A percentile compares a stretch with the other conserved stretches of the same genome.
These are phyloP conservation scores for Esox niger DNA, from an alignment of 2,113 vertebrate species.

Conservation along the genomic window DNA sequence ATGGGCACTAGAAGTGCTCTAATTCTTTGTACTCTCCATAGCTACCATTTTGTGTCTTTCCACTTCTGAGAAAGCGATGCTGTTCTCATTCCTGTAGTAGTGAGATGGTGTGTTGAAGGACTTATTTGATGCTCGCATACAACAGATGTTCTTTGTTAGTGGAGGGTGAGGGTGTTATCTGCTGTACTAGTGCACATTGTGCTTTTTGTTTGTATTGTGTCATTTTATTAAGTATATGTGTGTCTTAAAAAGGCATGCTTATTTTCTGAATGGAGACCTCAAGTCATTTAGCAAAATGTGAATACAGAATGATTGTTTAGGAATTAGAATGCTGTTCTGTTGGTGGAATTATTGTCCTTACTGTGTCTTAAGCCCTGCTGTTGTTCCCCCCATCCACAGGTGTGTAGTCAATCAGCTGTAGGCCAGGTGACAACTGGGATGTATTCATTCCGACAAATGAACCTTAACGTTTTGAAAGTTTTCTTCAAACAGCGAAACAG, in stretches of 20 bases:
- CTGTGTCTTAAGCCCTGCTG: too few species aligned
- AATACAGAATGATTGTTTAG: too few species aligned
- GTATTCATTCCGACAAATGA: too few species aligned
- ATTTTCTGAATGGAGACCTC: too few species aligned
- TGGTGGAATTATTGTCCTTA: too few species aligned
- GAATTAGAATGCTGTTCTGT: too few species aligned
- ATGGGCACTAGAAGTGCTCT: not conserved
- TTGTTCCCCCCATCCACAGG: conserved; percentile 49
- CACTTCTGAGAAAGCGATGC: not conserved
- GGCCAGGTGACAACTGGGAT: too few species aligned
- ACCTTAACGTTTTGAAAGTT: too few species aligned
- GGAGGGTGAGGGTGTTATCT: not conserved
- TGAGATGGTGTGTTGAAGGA: not conserved
- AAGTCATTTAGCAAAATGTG: too few species aligned
- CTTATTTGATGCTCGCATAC: not conserved
- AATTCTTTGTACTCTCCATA: not conserved
- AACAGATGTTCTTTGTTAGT: not conserved
- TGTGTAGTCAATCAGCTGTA: conserved; percentile 17
- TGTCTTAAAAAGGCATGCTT: too few species aligned
- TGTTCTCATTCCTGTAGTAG: not conserved
- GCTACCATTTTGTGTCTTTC: not conserved
- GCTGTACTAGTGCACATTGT: not conserved
- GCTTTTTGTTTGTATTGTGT: not conserved
- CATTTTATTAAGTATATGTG: too few species aligned
- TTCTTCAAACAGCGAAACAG: too few species aligned